phyloP scores from a whole-genome alignment of 2,797 vertebrate genomes.

The Diglossa cyanea region DNA sequence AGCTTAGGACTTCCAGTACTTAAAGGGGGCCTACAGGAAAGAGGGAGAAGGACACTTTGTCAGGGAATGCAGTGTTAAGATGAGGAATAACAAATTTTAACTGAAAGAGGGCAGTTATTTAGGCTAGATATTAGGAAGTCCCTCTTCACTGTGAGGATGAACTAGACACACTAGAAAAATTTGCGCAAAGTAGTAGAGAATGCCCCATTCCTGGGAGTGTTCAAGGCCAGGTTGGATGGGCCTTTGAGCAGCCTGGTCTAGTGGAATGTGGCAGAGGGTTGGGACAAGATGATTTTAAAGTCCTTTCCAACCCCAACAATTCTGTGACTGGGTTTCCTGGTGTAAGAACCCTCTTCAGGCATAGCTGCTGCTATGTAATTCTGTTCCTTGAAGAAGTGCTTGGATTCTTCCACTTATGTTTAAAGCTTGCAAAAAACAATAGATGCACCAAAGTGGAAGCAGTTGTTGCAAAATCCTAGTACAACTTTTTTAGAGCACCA shows the following conservation, averaged over 20 bases:
- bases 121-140: background rate
- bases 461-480: background rate
- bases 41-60: background rate
- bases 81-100: background rate
- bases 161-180: background rate
- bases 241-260: background rate
- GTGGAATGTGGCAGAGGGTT: background rate
- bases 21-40: background rate
- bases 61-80: background rate
- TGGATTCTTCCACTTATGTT: background rate
- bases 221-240: background rate
- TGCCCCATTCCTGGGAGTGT: background rate
- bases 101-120: background rate
- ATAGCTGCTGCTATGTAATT: background rate
- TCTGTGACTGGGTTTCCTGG: background rate
- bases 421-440: background rate
- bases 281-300: background rate
- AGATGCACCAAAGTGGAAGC: background rate
- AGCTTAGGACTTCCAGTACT: background rate
- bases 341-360: background rate
- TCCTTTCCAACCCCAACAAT: background rate
- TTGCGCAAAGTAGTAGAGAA: background rate
- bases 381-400: background rate
- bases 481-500: background rate
- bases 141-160: background rate